Evolutionary conservation across 2,797 vertebrate genomes (phyloP).

Genomic region (Balearica regulorum): DNA sequence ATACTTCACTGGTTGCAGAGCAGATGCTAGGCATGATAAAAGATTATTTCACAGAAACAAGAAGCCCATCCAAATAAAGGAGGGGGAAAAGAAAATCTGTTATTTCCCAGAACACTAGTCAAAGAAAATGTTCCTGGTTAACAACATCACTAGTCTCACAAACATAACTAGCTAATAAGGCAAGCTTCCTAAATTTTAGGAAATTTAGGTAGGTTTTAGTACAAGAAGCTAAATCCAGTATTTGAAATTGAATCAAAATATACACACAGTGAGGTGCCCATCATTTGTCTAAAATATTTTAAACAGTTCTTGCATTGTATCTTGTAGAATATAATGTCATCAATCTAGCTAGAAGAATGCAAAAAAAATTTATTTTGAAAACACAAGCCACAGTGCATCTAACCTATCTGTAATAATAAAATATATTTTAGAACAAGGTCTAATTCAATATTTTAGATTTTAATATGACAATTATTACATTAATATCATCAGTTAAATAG

Average conservation of each 20-base stretch:
- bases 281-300: not conserved
- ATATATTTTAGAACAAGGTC: slow-evolving; percentile 23
- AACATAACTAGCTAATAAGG: not conserved
- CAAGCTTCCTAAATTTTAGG: not conserved
- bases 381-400: not conserved
- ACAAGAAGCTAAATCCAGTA: not conserved
- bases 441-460: slow-evolving; percentile 52
- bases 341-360: not conserved
- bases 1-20: not conserved
- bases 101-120: not conserved
- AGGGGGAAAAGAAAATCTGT: fast-evolving
- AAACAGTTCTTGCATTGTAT: not conserved
- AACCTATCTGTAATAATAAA: not conserved
- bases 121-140: not conserved
- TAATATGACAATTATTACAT: slow-evolving; percentile 61
- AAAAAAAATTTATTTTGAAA: not conserved
- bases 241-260: not conserved
- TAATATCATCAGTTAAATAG: slow-evolving; percentile 35
- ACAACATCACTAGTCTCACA: not conserved
- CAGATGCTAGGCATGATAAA: not conserved
- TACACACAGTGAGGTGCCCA: not conserved
- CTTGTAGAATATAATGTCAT: not conserved
- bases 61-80: not conserved
- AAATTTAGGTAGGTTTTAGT: not conserved
- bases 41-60: not conserved